Percentiles rank a stretch among this genome's conserved stretches.
Conservation (phyloP, 2,888 invertebrate species). For the Cyclophora albipunctata region DNA sequence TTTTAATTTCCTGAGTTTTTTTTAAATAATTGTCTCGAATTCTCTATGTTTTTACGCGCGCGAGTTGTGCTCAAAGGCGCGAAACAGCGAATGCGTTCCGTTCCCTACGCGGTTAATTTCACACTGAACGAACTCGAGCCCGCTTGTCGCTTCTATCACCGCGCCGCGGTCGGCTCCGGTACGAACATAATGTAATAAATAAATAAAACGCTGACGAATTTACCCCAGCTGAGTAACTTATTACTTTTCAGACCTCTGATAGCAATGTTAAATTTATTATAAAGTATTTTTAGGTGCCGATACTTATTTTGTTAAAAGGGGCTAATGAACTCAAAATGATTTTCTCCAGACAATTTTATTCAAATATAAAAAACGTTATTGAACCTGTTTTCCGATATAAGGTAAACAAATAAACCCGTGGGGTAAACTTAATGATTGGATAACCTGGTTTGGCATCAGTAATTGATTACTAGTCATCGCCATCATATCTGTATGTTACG, state of each 20-base stretch:
- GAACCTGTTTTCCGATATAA: no score
- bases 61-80: constrained; percentile 19
- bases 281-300: constrained; percentile 2
- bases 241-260: no score
- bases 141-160: constrained; percentile 5
- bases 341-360: no score
- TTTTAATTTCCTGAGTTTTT: neutral
- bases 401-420: no score
- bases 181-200: constrained; percentile 22
- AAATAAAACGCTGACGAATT: constrained; percentile 34
- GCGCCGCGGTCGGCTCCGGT: constrained; percentile 5
- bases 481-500: no score
- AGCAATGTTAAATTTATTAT: neutral
- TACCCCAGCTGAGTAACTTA: constrained; percentile 3
- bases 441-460: no score
- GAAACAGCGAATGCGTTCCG: constrained; percentile 33
- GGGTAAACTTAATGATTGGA: no score
- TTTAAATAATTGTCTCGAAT: constrained; percentile 11
- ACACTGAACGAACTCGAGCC: constrained; percentile 34
- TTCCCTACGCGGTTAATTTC: constrained; percentile 36
- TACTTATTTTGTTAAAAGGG: no score
- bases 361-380: no score
- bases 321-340: no score
- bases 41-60: constrained; percentile 35
- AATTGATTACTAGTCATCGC: no score